Evolutionary conservation across 2,113 vertebrate genomes (phyloP).

Genomic region (Damaliscus lunatus): DNA sequence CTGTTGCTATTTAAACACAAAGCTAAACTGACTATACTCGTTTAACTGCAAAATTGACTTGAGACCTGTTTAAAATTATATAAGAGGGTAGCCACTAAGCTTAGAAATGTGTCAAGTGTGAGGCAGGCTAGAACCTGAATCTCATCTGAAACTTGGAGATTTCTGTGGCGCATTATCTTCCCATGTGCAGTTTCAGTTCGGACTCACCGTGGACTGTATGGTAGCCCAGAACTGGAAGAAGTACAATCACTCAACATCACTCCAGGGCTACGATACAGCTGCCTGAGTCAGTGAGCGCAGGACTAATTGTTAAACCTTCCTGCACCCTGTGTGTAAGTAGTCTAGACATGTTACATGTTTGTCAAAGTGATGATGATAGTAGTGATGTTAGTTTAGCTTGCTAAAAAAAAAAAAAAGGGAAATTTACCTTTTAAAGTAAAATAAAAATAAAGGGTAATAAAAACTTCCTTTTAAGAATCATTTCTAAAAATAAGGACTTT

Average conservation of each 20-base stretch:
- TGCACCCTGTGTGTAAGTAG: neutral
- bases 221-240: neutral
- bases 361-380: neutral
- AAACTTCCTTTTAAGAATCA: neutral
- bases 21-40: neutral
- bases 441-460: neutral
- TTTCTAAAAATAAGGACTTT: neutral
- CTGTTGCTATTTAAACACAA: slow-evolving; percentile 33
- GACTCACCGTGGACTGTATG: neutral
- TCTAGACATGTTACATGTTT: neutral
- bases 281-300: neutral
- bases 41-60: neutral
- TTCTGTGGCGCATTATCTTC: neutral
- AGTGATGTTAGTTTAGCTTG: neutral
- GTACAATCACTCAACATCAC: too few species aligned
- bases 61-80: neutral
- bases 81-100: neutral
- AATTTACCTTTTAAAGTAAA: neutral
- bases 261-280: neutral
- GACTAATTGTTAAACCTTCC: neutral
- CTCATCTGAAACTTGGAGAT: neutral
- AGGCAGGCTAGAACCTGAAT: neutral
- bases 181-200: neutral
- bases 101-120: neutral
- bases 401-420: neutral